Conservation (phyloP, 2,113 vertebrate genomes). For the Cyanoderma ruficeps region DNA sequence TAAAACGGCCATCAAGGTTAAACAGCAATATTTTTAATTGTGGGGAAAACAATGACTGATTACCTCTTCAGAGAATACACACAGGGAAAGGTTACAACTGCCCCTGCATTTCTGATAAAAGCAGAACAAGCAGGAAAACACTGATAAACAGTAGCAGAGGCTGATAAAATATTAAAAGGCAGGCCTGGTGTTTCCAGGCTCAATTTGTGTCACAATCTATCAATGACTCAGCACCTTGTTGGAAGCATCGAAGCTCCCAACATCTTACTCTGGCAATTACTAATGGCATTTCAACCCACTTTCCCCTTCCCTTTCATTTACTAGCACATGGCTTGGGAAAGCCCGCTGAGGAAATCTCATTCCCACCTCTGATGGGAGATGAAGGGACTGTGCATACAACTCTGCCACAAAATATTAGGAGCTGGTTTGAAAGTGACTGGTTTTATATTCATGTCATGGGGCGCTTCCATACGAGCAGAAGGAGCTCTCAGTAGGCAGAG, state of each 20-base stretch:
- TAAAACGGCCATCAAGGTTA: neutral
- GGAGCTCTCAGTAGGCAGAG: neutral
- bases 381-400: neutral
- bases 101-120: neutral
- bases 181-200: neutral
- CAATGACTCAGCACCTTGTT: neutral
- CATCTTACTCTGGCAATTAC: fast-evolving
- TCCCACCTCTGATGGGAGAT: neutral
- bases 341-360: neutral
- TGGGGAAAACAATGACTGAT: fast-evolving
- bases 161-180: neutral
- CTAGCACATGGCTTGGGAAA: neutral
- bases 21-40: neutral
- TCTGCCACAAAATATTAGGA: neutral
- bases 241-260: neutral
- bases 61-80: neutral
- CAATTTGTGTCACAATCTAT: neutral
- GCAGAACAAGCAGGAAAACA: neutral
- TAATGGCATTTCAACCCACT: neutral
- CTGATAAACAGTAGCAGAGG: slow-evolving; percentile 17
- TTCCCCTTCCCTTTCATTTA: neutral
- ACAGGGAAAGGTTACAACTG: slow-evolving; percentile 21
- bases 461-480: neutral
- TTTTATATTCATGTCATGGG: neutral
- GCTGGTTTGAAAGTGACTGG: neutral